These are phyloP conservation scores for Miniopterus natalensis DNA, from an alignment of 2,113 vertebrate genomes.

Conservation along the genomic window DNA sequence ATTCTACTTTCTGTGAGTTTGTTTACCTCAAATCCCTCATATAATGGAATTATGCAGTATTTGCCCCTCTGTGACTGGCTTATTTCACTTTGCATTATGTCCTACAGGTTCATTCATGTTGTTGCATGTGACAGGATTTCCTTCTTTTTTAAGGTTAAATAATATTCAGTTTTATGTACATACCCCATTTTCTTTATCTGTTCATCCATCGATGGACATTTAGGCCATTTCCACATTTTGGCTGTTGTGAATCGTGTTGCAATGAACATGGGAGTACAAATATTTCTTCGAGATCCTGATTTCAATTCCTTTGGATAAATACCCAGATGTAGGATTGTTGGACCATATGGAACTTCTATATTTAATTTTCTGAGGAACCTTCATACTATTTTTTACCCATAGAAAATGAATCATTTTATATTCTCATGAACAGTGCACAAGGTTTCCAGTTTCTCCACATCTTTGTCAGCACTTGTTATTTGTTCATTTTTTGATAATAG, in stretches of 20 bases:
- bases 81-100: neutral
- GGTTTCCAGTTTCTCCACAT: neutral
- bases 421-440: neutral
- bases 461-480: neutral
- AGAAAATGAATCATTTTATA: neutral
- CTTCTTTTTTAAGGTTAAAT: neutral
- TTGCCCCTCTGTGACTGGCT: neutral
- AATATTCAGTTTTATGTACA: neutral
- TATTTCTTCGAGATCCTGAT: neutral
- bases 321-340: neutral
- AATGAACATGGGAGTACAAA: neutral
- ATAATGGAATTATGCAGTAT: neutral
- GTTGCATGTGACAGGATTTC: neutral
- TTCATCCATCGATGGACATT: neutral
- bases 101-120: neutral
- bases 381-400: neutral
- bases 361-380: neutral
- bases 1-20: neutral
- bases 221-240: neutral
- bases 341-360: neutral
- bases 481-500: neutral
- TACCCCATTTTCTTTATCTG: neutral
- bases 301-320: conserved; percentile 6
- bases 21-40: neutral
- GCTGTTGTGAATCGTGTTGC: neutral